Percentiles rank a stretch among this genome's conserved stretches.
Conservation (phyloP, 2,113 vertebrate genomes). For the Eurystomus gularis region DNA sequence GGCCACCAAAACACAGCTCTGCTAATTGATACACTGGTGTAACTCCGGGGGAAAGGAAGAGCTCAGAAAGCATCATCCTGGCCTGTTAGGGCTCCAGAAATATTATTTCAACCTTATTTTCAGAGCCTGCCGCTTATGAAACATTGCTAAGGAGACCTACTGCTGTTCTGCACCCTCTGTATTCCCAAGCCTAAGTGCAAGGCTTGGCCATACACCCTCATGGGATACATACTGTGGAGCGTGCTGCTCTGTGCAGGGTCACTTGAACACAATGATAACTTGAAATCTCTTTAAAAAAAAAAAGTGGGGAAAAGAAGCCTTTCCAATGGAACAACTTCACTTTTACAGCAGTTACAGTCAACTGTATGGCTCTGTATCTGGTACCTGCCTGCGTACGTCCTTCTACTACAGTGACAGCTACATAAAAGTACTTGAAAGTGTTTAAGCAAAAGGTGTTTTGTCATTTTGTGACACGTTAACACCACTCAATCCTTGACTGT, state of each 20-base stretch:
- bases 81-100: neutral
- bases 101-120: neutral
- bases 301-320: no score
- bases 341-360: neutral
- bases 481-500: fast-evolving
- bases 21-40: fast-evolving
- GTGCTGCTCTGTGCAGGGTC: neutral
- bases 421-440: neutral
- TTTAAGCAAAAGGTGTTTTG: neutral
- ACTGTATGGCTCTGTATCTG: neutral
- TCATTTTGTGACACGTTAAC: neutral
- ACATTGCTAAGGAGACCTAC: neutral
- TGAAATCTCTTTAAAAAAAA: neutral
- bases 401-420: neutral
- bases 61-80: neutral
- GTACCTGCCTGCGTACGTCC: fast-evolving
- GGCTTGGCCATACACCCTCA: neutral
- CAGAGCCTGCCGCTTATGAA: fast-evolving
- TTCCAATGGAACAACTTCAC: neutral
- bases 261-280: neutral
- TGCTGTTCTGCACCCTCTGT: neutral
- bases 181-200: neutral
- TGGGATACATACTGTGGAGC: fast-evolving
- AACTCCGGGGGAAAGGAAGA: neutral
- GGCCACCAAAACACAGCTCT: neutral